phyloP scores from a whole-genome alignment of 35 echinoderm and acorn worm species.

The Apostichopus californicus region DNA sequence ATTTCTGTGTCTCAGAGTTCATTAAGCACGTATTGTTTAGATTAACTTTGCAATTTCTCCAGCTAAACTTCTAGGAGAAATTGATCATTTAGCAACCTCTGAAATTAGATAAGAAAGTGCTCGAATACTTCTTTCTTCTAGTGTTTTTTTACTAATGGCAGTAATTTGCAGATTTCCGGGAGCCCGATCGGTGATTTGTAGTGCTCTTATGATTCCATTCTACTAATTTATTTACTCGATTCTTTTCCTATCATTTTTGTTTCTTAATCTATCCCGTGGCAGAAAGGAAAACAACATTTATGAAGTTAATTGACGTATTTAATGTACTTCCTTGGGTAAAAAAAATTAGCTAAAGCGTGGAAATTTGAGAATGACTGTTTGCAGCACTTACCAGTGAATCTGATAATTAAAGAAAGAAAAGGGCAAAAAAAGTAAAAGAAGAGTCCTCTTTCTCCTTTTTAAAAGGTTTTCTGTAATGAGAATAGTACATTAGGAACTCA shows the following conservation, averaged over 20 bases:
- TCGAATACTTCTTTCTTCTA: neutral
- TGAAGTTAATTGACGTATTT: neutral
- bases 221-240: neutral
- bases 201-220: neutral
- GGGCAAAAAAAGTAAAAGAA: no score
- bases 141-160: neutral
- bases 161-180: slow-evolving; percentile 5
- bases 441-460: no score
- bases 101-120: neutral
- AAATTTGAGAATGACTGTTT: neutral
- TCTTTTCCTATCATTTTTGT: neutral
- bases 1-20: neutral
- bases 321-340: no score
- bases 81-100: neutral
- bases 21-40: neutral
- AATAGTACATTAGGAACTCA: no score
- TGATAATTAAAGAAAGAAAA: no score
- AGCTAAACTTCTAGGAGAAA: neutral
- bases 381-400: no score
- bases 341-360: neutral
- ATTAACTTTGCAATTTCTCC: neutral
- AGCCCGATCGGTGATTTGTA: neutral
- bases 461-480: no score
- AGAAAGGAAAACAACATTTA: neutral
- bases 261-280: neutral